A percentile compares a stretch with the other conserved stretches of the same genome.
Conservation (phyloP, 2,113 vertebrate species). For the Platysternon megacephalum region DNA sequence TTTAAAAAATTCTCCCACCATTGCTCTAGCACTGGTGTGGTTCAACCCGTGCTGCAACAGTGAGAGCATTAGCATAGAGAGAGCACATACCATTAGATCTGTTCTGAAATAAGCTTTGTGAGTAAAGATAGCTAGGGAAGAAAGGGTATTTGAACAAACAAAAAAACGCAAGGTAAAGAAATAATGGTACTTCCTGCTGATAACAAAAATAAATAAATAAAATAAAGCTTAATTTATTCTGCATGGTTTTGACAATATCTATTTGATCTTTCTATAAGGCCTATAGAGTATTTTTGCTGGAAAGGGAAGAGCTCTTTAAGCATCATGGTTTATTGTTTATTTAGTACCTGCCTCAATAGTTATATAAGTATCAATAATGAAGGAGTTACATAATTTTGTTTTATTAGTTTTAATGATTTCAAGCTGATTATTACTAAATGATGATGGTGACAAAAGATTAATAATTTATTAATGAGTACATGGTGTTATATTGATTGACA, state of each 20-base stretch:
- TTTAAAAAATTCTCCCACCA: not conserved
- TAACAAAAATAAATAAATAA: not conserved
- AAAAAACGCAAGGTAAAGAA: not conserved
- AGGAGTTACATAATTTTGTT: not conserved
- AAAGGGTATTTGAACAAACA: not conserved
- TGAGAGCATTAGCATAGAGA: not conserved
- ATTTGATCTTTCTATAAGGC: not conserved
- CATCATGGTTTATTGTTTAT: not conserved
- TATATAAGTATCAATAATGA: not conserved
- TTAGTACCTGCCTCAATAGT: not conserved
- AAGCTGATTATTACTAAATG: constrained; percentile 14
- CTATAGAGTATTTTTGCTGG: not conserved
- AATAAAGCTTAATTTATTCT: not conserved
- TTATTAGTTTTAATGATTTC: constrained; percentile 19
- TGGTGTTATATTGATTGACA: not conserved
- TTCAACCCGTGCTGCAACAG: too few species aligned
- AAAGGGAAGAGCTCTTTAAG: not conserved
- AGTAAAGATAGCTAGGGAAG: not conserved
- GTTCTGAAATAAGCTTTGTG: not conserved
- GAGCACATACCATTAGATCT: accelerated
- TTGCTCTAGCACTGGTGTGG: not conserved
- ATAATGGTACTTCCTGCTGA: not conserved
- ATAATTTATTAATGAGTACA: constrained; percentile 10
- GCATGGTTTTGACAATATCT: not conserved
- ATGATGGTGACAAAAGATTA: constrained; percentile 11